Evolutionary conservation across 2,113 vertebrate species (phyloP), one percentile per base, ranked within the genome.

Genomic region (Mobula hypostoma): DNA sequence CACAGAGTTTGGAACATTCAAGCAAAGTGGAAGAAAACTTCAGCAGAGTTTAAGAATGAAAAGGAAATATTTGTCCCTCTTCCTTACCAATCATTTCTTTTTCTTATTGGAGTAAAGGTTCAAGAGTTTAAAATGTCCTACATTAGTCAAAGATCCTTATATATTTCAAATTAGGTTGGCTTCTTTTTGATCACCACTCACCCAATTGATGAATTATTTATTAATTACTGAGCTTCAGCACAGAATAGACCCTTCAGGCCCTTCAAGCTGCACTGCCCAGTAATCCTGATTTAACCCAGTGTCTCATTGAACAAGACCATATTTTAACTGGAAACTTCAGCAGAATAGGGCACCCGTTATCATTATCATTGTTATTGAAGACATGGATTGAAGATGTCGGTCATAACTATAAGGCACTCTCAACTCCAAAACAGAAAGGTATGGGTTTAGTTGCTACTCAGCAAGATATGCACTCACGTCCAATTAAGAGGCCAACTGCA

Each of bases 261-360:
- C 48, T 48, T 48, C 3, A 48, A 48, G 48, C 48, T 48, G 48
- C 48, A 48, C 48, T 48, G 48, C 2, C 3, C 48, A 48, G 48
- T 1, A 48, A 48, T 48, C 48, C 48, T 1, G 48, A 48, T 48
- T 48, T 48, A 48, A 48, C 48, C 48, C 48, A 0, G 3, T 70
- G 17, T 70, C 17, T 91, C 21, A 24, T 32, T 14, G 32, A 91
- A 40, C 19, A 2, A 9, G 8, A 40, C 83, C 14, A 27, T 27
- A 88, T 88, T n/a, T 88, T 88, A 88, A 88, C 40, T n/a, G 83
- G 56, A n/a, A 88, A 61, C 83, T 1, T n/a, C 83, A 87, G 61
- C 27, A 63, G 83, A 88, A 88, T n/a, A 63, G 27, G 12, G 29
- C 27, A 88, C 27, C 58, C 63, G 27, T 2, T 11, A 61, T 88